Base-by-base conservation (phyloP, 2,888 invertebrate species). In the Tenthredo amoena region DNA sequence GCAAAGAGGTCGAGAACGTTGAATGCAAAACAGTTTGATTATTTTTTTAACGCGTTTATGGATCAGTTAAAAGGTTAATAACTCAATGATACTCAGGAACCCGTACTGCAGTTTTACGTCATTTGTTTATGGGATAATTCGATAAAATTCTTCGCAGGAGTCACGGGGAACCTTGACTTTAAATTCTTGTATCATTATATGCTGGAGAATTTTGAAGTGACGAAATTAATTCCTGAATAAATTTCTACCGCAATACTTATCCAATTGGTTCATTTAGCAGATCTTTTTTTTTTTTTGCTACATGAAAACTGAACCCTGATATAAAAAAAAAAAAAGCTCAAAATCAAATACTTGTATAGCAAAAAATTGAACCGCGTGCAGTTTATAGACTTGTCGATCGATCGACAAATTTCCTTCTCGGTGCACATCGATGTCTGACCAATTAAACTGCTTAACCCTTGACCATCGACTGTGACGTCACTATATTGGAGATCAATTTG, bases 381-480 rank as follows among this genome's bases (percentile, higher is more conserved):
- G 62, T 26, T 12, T 47, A 15, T 74, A 43, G 7, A 21, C 21
- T 74, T 9, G 12, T 40, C 37, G 15, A 74, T 74, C 21, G 55
- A 40, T 72, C 40, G 50, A 31, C 21, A 1, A 18, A 77, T 15
- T 15, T 31, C 21, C 26, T 34, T 26, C 15, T 26, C 77, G 34
- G 18, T 31, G 15, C 62, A 43, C 21, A 37, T 81, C 58, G 62
- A 62, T 65, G 37, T 65, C 62, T 40, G 81, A 81, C 21, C 81
- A 58, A 81, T 81, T 50, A 65, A 62, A 62, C 81, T 26, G 26
- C 18, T 77, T 77, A 77, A 77, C 50, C 34, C 31, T 40, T 81
- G 58, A 37, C 58, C 40, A 6, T 10, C n/a, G 37, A 26, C 21
- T 15, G 65, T 84, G 88, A 88, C 88, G 87, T 88, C 87, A 87